These are phyloP conservation scores for Ligdia adustata DNA, from an alignment of 2,888 invertebrate species.

Conservation along the genomic window DNA sequence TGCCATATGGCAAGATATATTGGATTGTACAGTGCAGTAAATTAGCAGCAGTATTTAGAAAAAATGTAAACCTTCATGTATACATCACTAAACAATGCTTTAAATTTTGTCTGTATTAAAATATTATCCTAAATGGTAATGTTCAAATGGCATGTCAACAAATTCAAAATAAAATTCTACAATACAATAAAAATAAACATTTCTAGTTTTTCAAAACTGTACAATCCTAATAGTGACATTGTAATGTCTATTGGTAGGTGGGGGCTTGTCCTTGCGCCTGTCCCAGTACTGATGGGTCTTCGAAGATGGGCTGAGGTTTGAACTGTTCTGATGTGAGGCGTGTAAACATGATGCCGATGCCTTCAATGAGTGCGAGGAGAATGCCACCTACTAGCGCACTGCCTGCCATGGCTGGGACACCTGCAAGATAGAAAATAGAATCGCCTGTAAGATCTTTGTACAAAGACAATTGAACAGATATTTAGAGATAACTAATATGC, in stretches of 20 bases:
- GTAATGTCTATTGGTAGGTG: slow-evolving; percentile 60
- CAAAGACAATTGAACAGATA: no score
- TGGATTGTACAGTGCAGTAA: slow-evolving; percentile 34
- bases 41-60: no score
- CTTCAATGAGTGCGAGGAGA: slow-evolving; percentile 97
- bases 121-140: not conserved
- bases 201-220: slow-evolving; percentile 34
- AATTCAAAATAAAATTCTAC: slow-evolving; percentile 5
- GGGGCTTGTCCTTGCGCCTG: slow-evolving; percentile 69
- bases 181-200: not conserved
- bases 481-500: no score
- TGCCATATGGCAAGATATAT: slow-evolving; percentile 35
- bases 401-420: slow-evolving; percentile 94
- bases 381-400: slow-evolving; percentile 98
- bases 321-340: slow-evolving; percentile 96
- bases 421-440: slow-evolving; percentile 55
- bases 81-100: no score
- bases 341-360: slow-evolving; percentile 97
- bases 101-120: no score
- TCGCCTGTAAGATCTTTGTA: no score
- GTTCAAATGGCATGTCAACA: not conserved
- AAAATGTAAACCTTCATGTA: no score
- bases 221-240: slow-evolving; percentile 43
- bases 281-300: slow-evolving; percentile 90
- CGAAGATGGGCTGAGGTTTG: slow-evolving; percentile 91